Evolutionary conservation across 2,888 invertebrate genomes (phyloP).

Genomic region (Fabriciana adippe): DNA sequence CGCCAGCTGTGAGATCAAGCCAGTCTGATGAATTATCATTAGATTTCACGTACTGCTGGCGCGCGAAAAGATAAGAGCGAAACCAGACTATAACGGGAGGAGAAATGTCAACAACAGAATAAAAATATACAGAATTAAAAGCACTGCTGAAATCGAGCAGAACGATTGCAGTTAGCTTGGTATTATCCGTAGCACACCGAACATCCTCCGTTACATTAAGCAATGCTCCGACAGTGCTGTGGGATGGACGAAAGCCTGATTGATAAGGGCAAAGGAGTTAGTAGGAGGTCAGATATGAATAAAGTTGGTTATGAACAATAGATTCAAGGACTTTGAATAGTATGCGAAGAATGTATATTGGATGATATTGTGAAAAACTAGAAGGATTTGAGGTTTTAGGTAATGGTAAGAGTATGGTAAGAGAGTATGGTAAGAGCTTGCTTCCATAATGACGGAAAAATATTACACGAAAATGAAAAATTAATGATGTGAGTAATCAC

Average conservation of each 20-base stretch:
- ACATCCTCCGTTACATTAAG: conserved; percentile 32
- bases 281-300: conserved; percentile 6
- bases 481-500: conserved; percentile 25
- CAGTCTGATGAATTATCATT: neutral
- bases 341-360: conserved; percentile 21
- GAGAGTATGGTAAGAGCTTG: conserved; percentile 14
- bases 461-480: neutral
- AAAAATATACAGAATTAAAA: conserved; percentile 6
- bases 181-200: conserved; percentile 18
- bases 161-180: neutral
- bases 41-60: neutral
- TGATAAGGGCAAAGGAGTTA: conserved; percentile 7
- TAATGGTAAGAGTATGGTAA: neutral
- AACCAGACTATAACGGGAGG: conserved; percentile 2
- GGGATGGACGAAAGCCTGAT: conserved; percentile 19
- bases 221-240: conserved; percentile 33
- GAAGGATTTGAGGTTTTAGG: neutral
- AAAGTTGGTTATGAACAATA: neutral
- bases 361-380: too few species aligned
- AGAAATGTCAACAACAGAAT: neutral
- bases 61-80: conserved; percentile 6
- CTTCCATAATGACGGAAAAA: conserved; percentile 14
- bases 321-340: conserved; percentile 34
- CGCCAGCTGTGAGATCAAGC: neutral
- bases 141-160: conserved; percentile 6